phyloP scores from a whole-genome alignment of 2,113 vertebrate genomes.

The Psophia crepitans region DNA sequence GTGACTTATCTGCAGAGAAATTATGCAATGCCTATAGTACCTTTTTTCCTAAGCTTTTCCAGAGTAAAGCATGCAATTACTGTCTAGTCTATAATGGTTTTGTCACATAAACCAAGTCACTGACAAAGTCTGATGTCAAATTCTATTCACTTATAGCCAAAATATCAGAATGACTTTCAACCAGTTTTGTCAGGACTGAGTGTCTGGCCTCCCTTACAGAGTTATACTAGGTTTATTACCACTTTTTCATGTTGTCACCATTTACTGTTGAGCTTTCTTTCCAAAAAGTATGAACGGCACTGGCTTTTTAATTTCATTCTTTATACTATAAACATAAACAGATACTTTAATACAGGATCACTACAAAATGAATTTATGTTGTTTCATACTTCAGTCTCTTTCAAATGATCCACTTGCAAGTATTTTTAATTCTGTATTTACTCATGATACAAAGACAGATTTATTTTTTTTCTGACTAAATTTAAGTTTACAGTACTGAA shows the following conservation, averaged over 20 bases:
- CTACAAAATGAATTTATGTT: not conserved
- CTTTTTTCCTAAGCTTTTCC: not conserved
- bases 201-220: not conserved
- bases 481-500: not conserved
- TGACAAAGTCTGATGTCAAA: slow-evolving; percentile 26
- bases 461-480: not conserved
- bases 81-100: not conserved
- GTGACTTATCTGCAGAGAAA: not conserved
- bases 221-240: not conserved
- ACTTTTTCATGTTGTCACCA: not conserved
- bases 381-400: not conserved
- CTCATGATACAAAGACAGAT: not conserved
- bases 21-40: not conserved
- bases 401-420: not conserved
- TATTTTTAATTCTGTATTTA: not conserved
- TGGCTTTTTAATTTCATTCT: not conserved
- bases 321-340: not conserved
- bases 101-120: not conserved
- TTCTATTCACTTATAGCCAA: slow-evolving; percentile 23
- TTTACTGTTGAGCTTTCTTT: not conserved
- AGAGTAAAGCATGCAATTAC: not conserved
- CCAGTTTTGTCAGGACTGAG: not conserved
- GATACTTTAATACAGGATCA: not conserved
- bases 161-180: slow-evolving; percentile 45
- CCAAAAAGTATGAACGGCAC: not conserved